Evolutionary conservation across 2,797 vertebrate genomes (phyloP).

Genomic region (Pempheris klunzingeri): DNA sequence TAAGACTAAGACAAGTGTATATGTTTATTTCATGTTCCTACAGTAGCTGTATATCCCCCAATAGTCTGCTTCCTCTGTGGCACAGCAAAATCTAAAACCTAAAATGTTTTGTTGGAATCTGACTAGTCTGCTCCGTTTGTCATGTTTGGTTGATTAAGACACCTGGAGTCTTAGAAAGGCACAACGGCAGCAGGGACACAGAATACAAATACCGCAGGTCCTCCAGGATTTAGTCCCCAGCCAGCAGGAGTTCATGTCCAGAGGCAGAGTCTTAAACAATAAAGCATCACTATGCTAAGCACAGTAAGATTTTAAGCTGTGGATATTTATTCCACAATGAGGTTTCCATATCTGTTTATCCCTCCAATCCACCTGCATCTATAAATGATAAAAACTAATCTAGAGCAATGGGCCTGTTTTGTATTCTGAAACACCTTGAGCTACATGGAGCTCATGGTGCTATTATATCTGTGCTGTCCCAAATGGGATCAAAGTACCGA

Average conservation of each 20-base stretch:
- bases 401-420: conserved; percentile 69
- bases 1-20: neutral
- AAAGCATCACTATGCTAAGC: conserved; percentile 47
- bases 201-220: conserved; percentile 28
- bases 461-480: conserved; percentile 56
- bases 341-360: conserved; percentile 73
- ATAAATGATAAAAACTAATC: conserved; percentile 75
- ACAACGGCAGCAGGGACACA: conserved; percentile 11
- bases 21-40: neutral
- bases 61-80: neutral
- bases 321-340: conserved; percentile 70
- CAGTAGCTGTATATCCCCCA: conserved; percentile 2
- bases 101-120: conserved; percentile 1
- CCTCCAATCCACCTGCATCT: conserved; percentile 74
- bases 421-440: conserved; percentile 71
- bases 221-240: conserved; percentile 23
- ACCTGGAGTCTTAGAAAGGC: conserved; percentile 32
- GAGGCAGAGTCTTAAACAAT: conserved; percentile 61
- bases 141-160: conserved; percentile 18
- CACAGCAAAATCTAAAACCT: neutral
- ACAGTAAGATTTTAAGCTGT: conserved; percentile 63
- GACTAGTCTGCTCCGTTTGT: neutral
- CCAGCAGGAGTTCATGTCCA: conserved; percentile 62
- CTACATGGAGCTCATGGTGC: conserved; percentile 41
- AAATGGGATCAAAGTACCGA: conserved; percentile 63